Evolutionary conservation across 1,140 invertebrate species (phyloP), one percentile per base, ranked within the genome.

Genomic region (Luehdorfia chinensis): DNA sequence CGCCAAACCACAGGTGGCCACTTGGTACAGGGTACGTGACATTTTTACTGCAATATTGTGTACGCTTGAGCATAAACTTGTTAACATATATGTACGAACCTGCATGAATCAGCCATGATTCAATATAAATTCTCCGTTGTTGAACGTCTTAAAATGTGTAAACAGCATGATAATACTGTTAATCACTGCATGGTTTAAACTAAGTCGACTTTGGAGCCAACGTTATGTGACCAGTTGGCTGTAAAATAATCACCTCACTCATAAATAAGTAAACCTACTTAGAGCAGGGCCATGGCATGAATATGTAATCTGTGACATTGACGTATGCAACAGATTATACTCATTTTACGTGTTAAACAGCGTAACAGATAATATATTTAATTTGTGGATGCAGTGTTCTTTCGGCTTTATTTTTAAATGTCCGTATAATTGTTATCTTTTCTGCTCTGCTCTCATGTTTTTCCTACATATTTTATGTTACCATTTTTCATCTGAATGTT

Each of bases 1-100:
- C 60, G 66, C 39, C 37, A 41, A 72, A 58, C 78, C 1, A 75
- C 90, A 93, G 92, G 92, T 93, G 89, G 92, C 92, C 87, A 91
- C 90, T 87, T 93, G 92, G 92, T 93, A 91, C 90, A 90, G 92
- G 92, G 92, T 93, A 93, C 87, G 92, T 93, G 88, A 86, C 81
- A 75, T 87, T 86, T 87, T 87, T 85, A 88, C 81, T 66, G 66
- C 62, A 66, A 61, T 48, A 56, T 47, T 57, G 45, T 57, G 51
- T 65, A 54, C 53, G 59, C 61, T 61, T 68, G 55, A 33, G 47
- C 41, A 59, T 49, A 63, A 56, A 47, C 47, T 44, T 45, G 45
- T 37, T 55, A n/a, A n/a, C n/a, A n/a, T n/a, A n/a, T n/a, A 46
- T 59, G 48, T 18, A 1, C 18, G 15, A 1, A 55, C 34, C 43